A percentile compares a stretch with the other conserved stretches of the same genome.
Evolutionary conservation across 1,140 invertebrate species (phyloP).

Genomic region (Trichonephila inaurata): DNA sequence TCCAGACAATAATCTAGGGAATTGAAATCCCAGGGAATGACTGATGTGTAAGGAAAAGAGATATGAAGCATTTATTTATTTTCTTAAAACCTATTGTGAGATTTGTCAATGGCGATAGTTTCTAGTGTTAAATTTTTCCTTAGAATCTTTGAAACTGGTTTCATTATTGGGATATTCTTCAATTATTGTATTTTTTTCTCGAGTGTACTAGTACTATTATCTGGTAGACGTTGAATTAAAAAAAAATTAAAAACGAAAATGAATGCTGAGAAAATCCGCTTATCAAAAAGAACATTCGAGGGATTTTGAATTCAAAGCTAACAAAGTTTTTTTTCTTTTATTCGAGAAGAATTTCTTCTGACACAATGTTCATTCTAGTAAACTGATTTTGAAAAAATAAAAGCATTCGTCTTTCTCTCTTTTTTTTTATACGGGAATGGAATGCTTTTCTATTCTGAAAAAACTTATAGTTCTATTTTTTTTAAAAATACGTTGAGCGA

Average conservation of each 20-base stretch:
- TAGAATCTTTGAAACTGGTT: not conserved
- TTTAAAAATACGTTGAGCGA: too few species aligned
- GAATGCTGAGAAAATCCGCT: not conserved
- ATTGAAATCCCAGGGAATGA: conserved; percentile 14
- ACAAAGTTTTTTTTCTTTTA: too few species aligned
- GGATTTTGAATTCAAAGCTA: not conserved
- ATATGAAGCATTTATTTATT: not conserved
- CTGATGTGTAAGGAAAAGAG: not conserved
- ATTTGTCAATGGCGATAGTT: not conserved
- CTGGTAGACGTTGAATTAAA: not conserved
- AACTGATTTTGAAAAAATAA: not conserved
- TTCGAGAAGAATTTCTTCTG: not conserved
- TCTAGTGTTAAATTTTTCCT: not conserved
- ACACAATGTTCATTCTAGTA: not conserved
- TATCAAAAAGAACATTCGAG: not conserved
- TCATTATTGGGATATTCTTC: not conserved
- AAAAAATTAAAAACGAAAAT: not conserved
- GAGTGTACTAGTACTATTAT: not conserved
- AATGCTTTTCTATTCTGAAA: not conserved
- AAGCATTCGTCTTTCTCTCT: not conserved
- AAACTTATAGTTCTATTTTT: too few species aligned
- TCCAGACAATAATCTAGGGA: not conserved
- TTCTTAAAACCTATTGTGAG: not conserved
- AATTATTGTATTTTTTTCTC: not conserved
- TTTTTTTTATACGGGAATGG: not conserved